Evolutionary conservation across 2,113 vertebrate species (phyloP), one percentile per base, ranked within the genome.

Genomic region (Pimephales promelas): DNA sequence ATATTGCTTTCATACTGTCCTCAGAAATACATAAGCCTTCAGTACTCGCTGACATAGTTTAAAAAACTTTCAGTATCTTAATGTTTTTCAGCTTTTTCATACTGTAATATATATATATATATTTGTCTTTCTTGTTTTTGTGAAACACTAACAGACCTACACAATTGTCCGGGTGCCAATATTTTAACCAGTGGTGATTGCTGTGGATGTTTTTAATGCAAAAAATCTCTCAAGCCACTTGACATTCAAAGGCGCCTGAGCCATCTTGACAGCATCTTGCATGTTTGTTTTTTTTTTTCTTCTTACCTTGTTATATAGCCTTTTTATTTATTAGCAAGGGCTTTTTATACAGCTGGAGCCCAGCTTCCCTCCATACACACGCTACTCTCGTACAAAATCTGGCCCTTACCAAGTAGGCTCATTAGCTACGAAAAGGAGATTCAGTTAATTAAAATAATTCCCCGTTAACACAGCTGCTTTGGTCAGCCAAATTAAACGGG

Each of bases 381-480:
- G n/a, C 61, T 62, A 18, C 5, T 16, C 22, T 64, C 62, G 18
- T 43, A 3, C 64, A 77, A 79, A 57, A 83, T 68, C 77, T 71
- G 22, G 81, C 89, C 83, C 85, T 74, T 90, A 90, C 91, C 92
- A 89, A 87, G 89, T 7, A 16, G 88, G 87, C 89, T 93, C 92
- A 90, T 95, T 94, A 93, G 90, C 90, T 89, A 85, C 84, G 90
- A 90, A 84, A 84, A 68, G 57, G 81, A 87, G 83, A 74, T 88
- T 80, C 84, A 81, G 88, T 89, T 92, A 94, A 91, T 95, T 94
- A 94, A 92, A 89, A 91, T 89, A 85, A 87, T 89, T 79, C 87
- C 86, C 88, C 90, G 92, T 93, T 92, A 86, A 92, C 84, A 90
- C 84, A 86, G 87, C 83, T 91, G 20, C 91, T 93, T 93, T 91